Evolutionary conservation across 2,888 invertebrate genomes (phyloP).

Genomic region (Caenorhabditis auriculariae): DNA sequence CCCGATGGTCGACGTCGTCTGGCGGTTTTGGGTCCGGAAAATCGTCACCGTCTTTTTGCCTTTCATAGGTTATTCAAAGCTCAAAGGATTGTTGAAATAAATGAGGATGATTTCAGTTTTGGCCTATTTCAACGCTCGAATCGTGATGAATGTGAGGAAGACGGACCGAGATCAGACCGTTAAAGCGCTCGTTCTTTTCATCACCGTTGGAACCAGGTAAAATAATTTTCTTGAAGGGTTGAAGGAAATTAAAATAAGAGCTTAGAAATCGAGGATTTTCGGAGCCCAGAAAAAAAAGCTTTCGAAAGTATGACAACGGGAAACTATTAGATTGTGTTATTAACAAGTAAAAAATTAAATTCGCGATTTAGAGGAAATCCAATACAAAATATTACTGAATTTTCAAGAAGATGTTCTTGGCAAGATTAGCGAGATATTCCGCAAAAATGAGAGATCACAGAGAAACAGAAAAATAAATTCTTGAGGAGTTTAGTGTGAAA

Average conservation of each 20-base stretch:
- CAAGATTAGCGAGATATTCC: too few species aligned
- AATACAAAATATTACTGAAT: too few species aligned
- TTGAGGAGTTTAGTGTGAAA: too few species aligned
- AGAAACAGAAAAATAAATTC: too few species aligned
- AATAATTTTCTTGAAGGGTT: too few species aligned
- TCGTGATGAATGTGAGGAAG: slow-evolving; percentile 52
- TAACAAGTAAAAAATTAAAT: too few species aligned
- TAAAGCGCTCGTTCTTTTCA: slow-evolving; percentile 54
- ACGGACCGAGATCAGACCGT: slow-evolving; percentile 53
- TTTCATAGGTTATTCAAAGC: slow-evolving; percentile 43
- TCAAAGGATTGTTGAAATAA: neutral
- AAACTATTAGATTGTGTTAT: neutral
- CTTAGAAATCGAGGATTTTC: neutral
- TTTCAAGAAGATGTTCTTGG: too few species aligned
- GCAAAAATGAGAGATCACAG: too few species aligned
- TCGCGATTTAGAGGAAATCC: too few species aligned
- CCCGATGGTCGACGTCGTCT: slow-evolving; percentile 45
- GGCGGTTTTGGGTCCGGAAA: slow-evolving; percentile 55
- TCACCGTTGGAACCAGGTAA: slow-evolving; percentile 54
- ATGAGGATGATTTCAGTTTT: slow-evolving; percentile 33
- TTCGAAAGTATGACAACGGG: neutral
- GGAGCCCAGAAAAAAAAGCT: neutral
- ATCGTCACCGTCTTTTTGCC: slow-evolving; percentile 57
- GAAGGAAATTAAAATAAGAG: neutral
- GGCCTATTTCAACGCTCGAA: slow-evolving; percentile 56